Percentiles rank a stretch among this genome's conserved stretches.
Evolutionary conservation across 2,888 invertebrate species (phyloP).

Genomic region (Eupithecia vulgata): DNA sequence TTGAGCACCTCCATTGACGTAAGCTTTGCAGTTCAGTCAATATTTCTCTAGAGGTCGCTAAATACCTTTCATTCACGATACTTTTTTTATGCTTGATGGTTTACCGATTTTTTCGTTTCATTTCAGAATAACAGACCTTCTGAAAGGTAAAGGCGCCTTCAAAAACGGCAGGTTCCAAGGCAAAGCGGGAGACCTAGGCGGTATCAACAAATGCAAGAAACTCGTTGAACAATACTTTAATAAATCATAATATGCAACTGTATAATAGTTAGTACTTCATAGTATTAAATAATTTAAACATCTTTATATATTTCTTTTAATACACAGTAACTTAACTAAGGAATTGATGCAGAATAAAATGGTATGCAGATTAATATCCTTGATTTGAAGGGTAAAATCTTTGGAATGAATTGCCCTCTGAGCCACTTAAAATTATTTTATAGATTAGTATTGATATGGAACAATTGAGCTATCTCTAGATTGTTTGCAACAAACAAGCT

Average conservation of each 20-base stretch:
- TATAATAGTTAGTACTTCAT: neutral
- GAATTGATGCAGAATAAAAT: neutral
- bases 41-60: no score
- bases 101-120: neutral
- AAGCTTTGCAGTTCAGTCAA: no score
- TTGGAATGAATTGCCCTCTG: neutral
- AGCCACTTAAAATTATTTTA: neutral
- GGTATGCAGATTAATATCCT: neutral
- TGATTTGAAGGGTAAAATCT: no score
- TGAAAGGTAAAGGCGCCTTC: constrained; percentile 91
- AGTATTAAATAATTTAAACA: neutral
- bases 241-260: constrained; percentile 41
- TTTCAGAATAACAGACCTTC: constrained; percentile 86
- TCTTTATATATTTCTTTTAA: neutral
- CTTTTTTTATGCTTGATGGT: neutral
- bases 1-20: no score
- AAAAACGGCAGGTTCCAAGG: constrained; percentile 90
- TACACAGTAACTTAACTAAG: constrained; percentile 1
- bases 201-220: constrained; percentile 85
- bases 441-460: neutral
- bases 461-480: neutral
- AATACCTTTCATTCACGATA: no score
- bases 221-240: constrained; percentile 85
- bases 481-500: neutral
- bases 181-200: constrained; percentile 88